Evolutionary conservation across 2,113 vertebrate species (phyloP).

Genomic region (Actinemys pallida): DNA sequence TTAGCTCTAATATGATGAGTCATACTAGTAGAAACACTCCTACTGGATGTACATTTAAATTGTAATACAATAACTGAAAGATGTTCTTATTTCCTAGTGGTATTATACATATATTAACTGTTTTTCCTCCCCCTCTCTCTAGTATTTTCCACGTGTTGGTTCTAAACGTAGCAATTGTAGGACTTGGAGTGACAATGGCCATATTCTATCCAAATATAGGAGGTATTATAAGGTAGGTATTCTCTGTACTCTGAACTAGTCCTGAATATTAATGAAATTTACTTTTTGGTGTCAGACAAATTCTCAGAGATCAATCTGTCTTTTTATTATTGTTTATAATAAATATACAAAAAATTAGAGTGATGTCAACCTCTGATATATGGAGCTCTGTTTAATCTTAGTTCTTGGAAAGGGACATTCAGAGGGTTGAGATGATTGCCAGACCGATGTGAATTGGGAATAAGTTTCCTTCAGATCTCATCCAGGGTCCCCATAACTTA

Average conservation of each 20-base stretch:
- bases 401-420: neutral
- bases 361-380: neutral
- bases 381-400: neutral
- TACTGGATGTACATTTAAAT: neutral
- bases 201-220: constrained; percentile 96
- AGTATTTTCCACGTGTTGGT: constrained; percentile 89
- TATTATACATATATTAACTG: constrained; percentile 2
- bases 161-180: constrained; percentile 89
- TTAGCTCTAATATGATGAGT: constrained; percentile 16
- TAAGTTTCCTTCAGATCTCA: neutral
- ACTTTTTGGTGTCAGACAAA: neutral
- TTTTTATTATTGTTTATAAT: neutral
- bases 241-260: neutral
- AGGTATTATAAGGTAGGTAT: constrained; percentile 96
- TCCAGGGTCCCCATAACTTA: neutral
- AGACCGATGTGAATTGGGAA: neutral
- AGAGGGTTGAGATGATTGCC: neutral
- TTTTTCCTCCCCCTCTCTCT: constrained; percentile 9
- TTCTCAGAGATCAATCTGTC: neutral
- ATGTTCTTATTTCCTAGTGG: constrained; percentile 12
- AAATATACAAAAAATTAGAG: neutral
- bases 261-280: neutral
- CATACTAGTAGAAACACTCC: neutral
- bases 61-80: constrained; percentile 30
- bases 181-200: constrained; percentile 90